Evolutionary conservation across 2,797 vertebrate species (phyloP).

Genomic region (Pseudomugil tenellus): DNA sequence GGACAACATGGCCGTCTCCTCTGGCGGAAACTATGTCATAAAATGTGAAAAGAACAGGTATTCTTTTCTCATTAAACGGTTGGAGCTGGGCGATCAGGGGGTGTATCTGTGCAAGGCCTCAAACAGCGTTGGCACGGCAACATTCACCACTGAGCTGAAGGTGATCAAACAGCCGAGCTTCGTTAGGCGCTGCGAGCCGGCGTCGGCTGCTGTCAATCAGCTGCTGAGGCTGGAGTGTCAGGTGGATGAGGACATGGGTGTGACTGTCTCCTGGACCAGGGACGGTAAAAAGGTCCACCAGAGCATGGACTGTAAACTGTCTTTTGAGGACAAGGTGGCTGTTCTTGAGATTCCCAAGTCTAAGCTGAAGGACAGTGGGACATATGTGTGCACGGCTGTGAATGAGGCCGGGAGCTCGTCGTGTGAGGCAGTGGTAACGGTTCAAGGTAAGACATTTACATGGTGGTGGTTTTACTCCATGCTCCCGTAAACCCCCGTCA

Average conservation of each 20-base stretch:
- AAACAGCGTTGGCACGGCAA: slow-evolving; percentile 92
- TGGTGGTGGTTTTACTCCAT: slow-evolving; percentile 42
- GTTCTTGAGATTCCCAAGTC: slow-evolving; percentile 94
- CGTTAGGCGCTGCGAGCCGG: slow-evolving; percentile 86
- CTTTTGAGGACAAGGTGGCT: slow-evolving; percentile 96
- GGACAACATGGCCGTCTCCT: slow-evolving; percentile 88
- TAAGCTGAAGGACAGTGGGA: slow-evolving; percentile 95
- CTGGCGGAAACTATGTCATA: slow-evolving; percentile 85
- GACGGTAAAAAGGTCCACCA: slow-evolving; percentile 93
- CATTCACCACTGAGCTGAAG: slow-evolving; percentile 88
- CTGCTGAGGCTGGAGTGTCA: slow-evolving; percentile 92
- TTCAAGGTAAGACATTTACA: slow-evolving; percentile 92
- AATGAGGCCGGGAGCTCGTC: slow-evolving; percentile 95
- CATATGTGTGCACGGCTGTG: slow-evolving; percentile 90
- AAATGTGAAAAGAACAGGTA: slow-evolving; percentile 90
- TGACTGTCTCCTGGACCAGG: slow-evolving; percentile 90
- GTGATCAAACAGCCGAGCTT: slow-evolving; percentile 93
- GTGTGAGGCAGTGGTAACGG: slow-evolving; percentile 85
- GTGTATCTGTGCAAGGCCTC: slow-evolving; percentile 96
- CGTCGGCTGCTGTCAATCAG: slow-evolving; percentile 89
- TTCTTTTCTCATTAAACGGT: slow-evolving; percentile 88
- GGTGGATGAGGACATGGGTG: slow-evolving; percentile 96
- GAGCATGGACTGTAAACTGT: slow-evolving; percentile 93
- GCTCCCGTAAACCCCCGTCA: slow-evolving; percentile 60
- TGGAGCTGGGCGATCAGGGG: slow-evolving; percentile 88